These are phyloP conservation scores for Hoplostethus mediterraneus DNA, from an alignment of 2,797 vertebrate species.

Conservation along the genomic window DNA sequence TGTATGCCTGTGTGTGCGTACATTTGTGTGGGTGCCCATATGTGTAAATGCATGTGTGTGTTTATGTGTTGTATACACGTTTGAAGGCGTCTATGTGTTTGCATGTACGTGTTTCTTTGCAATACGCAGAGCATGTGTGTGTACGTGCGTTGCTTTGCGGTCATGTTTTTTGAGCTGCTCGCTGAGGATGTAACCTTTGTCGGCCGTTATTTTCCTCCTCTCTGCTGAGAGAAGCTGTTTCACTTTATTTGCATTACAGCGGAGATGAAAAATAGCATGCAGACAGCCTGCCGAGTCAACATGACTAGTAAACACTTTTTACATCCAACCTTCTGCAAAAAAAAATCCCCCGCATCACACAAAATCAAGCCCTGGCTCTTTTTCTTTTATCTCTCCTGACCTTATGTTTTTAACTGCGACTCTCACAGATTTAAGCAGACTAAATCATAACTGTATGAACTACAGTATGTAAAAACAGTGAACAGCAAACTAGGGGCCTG, in stretches of 20 bases:
- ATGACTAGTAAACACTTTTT: constrained; percentile 33
- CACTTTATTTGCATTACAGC: constrained; percentile 56
- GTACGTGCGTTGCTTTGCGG: constrained; percentile 1
- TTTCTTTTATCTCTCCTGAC: constrained; percentile 28
- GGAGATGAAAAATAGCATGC: constrained; percentile 40
- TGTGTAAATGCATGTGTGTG: not conserved
- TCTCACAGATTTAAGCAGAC: not conserved
- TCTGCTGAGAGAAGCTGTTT: constrained; percentile 64
- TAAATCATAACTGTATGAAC: not conserved
- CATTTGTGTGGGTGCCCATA: not conserved
- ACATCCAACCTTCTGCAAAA: constrained; percentile 15
- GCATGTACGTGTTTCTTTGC: constrained; percentile 20
- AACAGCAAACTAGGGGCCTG: not conserved
- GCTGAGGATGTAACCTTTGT: constrained; percentile 42
- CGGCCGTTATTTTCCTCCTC: constrained; percentile 20
- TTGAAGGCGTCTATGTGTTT: not conserved
- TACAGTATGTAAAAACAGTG: constrained; percentile 6
- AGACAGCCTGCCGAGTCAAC: constrained; percentile 44
- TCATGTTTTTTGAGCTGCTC: constrained; percentile 12
- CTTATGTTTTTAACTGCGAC: constrained; percentile 3
- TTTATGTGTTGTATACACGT: not conserved
- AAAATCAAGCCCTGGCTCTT: not conserved
- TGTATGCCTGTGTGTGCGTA: constrained; percentile 2
- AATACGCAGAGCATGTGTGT: not conserved
- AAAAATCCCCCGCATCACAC: constrained; percentile 7